phyloP scores from a whole-genome alignment of 2,113 vertebrate species.

The Mus pahari region DNA sequence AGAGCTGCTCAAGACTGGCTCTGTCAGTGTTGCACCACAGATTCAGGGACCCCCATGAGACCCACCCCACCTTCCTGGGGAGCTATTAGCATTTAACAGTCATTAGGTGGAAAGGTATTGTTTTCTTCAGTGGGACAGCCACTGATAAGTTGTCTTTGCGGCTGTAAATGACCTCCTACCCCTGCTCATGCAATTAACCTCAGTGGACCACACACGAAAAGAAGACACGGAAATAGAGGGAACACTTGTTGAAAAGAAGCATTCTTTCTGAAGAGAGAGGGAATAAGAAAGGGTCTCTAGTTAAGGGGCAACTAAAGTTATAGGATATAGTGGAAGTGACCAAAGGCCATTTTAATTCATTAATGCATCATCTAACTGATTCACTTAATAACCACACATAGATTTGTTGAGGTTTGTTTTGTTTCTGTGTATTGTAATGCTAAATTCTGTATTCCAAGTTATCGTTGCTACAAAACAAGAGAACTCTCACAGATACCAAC shows the following conservation, averaged over 20 bases:
- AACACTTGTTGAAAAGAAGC: background rate
- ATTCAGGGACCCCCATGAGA: background rate
- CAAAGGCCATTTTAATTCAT: conserved; percentile 22
- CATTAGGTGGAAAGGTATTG: background rate
- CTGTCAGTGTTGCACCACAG: background rate
- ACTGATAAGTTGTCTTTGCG: background rate
- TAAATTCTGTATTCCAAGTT: no score
- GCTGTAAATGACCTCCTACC: background rate
- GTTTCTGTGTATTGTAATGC: no score
- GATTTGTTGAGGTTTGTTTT: background rate
- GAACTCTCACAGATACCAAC: no score
- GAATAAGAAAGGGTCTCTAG: background rate
- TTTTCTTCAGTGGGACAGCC: background rate
- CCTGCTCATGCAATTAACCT: background rate
- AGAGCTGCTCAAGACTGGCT: background rate
- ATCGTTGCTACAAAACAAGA: no score
- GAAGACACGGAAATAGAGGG: background rate
- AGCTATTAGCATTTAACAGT: background rate
- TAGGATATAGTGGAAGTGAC: background rate
- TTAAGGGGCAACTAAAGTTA: background rate
- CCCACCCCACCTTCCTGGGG: background rate
- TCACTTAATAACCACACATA: conserved; percentile 1
- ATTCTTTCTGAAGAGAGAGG: background rate
- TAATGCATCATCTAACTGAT: background rate
- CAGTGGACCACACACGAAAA: background rate